Conservation (phyloP, 2,113 vertebrate species). For the Trinectes maculatus region DNA sequence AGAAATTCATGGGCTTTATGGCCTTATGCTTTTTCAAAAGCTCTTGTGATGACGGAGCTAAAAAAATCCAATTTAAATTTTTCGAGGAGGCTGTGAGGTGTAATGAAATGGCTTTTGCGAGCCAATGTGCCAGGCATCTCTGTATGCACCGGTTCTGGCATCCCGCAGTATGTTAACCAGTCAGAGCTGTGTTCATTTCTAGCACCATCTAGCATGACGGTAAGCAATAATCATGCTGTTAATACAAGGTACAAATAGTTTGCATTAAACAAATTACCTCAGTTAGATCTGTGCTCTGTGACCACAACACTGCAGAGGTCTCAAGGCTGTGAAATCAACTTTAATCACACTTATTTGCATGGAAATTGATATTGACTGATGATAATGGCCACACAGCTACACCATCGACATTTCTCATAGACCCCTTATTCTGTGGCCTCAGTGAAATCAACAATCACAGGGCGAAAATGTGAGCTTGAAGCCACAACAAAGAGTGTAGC, state of each 20-base stretch:
- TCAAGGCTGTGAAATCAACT: constrained; percentile 56
- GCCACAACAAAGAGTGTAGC: neutral
- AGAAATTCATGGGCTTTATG: constrained; percentile 42
- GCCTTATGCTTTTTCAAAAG: constrained; percentile 36
- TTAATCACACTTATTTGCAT: constrained; percentile 70
- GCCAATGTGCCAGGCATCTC: constrained; percentile 2
- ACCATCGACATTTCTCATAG: constrained; percentile 10
- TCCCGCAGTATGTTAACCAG: constrained; percentile 1
- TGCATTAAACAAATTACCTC: constrained; percentile 46
- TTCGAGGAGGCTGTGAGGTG: neutral
- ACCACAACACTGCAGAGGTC: constrained; percentile 25
- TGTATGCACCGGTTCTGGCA: constrained; percentile 7
- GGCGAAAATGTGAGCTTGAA: constrained; percentile 25
- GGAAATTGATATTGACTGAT: constrained; percentile 65
- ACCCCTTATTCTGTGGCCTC: neutral
- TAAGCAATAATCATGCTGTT: neutral
- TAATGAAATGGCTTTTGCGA: constrained; percentile 41
- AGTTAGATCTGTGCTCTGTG: constrained; percentile 53
- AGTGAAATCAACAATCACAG: constrained; percentile 3
- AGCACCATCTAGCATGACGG: constrained; percentile 3
- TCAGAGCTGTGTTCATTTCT: constrained; percentile 17
- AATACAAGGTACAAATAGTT: constrained; percentile 41
- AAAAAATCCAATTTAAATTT: constrained; percentile 46
- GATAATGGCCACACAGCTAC: constrained; percentile 11
- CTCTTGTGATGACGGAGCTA: constrained; percentile 19